phyloP scores from a whole-genome alignment of 2,113 vertebrate genomes.

The Hemichromis elongatus region DNA sequence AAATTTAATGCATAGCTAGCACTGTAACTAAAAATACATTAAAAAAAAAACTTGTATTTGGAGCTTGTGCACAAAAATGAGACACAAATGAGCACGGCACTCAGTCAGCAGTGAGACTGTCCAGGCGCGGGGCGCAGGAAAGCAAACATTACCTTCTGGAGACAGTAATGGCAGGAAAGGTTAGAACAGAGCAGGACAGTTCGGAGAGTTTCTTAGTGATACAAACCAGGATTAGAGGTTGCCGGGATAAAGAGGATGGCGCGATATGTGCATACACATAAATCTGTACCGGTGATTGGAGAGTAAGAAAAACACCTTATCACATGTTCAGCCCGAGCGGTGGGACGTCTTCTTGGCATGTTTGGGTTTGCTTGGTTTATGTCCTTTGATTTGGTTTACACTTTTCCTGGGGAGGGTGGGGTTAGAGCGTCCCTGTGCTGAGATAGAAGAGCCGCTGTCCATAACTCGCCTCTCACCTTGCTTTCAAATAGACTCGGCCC shows the following conservation, averaged over 20 bases:
- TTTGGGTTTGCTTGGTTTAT: conserved; percentile 28
- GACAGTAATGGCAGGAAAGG: conserved; percentile 14
- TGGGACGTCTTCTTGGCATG: conserved; percentile 12
- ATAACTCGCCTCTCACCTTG: conserved; percentile 31
- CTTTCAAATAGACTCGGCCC: conserved; percentile 28
- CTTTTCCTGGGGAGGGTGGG: neutral
- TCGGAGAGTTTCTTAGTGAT: conserved; percentile 14
- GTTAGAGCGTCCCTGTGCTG: neutral
- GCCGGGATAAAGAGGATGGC: neutral
- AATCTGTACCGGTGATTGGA: neutral
- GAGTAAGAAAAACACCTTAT: neutral
- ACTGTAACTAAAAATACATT: neutral
- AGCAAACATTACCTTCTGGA: conserved; percentile 55
- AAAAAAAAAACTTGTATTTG: neutral
- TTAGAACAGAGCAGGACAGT: neutral
- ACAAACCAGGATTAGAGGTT: conserved; percentile 27
- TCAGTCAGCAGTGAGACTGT: conserved; percentile 34
- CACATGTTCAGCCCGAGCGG: neutral
- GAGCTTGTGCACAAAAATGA: neutral
- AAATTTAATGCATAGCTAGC: neutral
- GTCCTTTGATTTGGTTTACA: conserved; percentile 15
- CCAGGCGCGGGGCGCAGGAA: conserved; percentile 41
- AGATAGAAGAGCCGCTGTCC: conserved; percentile 55
- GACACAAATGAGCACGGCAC: neutral
- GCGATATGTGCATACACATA: neutral